Evolutionary conservation across 2,113 vertebrate genomes (phyloP).

Genomic region (Egretta garzetta): DNA sequence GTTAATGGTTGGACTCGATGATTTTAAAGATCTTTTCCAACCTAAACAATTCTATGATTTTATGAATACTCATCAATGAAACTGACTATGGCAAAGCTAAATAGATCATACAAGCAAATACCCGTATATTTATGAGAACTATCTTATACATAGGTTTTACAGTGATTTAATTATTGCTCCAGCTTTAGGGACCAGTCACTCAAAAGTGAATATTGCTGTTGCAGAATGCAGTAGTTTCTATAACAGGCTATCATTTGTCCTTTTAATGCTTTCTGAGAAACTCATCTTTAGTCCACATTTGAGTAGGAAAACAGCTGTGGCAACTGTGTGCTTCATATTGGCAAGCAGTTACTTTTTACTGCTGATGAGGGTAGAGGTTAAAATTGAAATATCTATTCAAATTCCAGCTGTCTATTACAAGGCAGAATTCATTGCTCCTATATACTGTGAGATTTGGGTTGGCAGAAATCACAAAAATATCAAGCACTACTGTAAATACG

Average conservation of each 20-base stretch:
- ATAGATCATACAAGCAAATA: not conserved
- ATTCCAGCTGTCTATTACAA: not conserved
- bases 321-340: not conserved
- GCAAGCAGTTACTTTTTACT: constrained; percentile 15
- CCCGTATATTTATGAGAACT: not conserved
- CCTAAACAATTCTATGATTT: no score
- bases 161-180: not conserved
- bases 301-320: constrained; percentile 18
- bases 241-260: not conserved
- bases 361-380: not conserved
- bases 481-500: not conserved
- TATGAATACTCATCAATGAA: not conserved
- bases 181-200: not conserved
- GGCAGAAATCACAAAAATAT: not conserved
- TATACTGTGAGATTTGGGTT: not conserved
- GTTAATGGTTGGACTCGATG: no score
- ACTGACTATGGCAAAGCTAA: not conserved
- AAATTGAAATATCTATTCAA: not conserved
- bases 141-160: not conserved
- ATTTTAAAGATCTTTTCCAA: no score
- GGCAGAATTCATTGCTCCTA: not conserved
- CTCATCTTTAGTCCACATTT: not conserved
- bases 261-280: not conserved
- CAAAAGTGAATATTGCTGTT: not conserved
- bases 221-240: not conserved